A percentile compares a stretch with the other conserved stretches of the same genome.
phyloP scores from a whole-genome alignment of 2,888 invertebrate species.

The Eristalinus aeneus region DNA sequence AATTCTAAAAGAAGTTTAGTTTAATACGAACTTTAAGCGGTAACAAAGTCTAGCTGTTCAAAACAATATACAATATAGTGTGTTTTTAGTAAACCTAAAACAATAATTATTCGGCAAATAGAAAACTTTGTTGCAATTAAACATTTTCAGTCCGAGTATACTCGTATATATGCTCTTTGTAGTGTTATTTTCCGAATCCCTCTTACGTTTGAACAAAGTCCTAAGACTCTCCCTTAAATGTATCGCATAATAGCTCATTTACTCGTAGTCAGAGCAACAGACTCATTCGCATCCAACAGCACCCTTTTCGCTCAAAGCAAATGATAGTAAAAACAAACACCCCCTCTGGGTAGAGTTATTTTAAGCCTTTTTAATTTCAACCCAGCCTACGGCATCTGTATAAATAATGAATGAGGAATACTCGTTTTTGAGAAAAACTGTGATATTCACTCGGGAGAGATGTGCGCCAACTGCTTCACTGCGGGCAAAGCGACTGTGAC shows the following conservation, averaged over 20 bases:
- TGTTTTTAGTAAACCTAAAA: too few species aligned
- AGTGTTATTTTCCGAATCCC: neutral
- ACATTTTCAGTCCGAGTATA: too few species aligned
- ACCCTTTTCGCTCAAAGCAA: neutral
- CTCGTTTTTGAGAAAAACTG: neutral
- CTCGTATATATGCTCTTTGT: too few species aligned
- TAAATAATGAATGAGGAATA: conserved; percentile 55
- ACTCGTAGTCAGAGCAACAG: neutral
- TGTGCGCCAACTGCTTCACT: conserved; percentile 30
- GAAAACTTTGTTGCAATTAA: too few species aligned
- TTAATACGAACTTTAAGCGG: too few species aligned
- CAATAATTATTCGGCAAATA: too few species aligned
- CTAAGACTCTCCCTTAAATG: neutral
- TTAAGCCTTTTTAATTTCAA: conserved; percentile 68
- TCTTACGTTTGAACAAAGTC: neutral
- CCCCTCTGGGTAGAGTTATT: conserved; percentile 44
- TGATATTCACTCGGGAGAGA: neutral
- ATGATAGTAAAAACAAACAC: conserved; percentile 34
- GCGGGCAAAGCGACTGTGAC: conserved; percentile 18
- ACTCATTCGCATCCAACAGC: neutral
- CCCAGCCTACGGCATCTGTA: conserved; percentile 49
- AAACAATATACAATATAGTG: too few species aligned
- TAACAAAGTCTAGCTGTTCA: too few species aligned
- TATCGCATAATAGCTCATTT: neutral
- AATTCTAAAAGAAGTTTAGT: too few species aligned